phyloP scores from a whole-genome alignment of 2,888 invertebrate genomes.

The Drosophila melanosoma region DNA sequence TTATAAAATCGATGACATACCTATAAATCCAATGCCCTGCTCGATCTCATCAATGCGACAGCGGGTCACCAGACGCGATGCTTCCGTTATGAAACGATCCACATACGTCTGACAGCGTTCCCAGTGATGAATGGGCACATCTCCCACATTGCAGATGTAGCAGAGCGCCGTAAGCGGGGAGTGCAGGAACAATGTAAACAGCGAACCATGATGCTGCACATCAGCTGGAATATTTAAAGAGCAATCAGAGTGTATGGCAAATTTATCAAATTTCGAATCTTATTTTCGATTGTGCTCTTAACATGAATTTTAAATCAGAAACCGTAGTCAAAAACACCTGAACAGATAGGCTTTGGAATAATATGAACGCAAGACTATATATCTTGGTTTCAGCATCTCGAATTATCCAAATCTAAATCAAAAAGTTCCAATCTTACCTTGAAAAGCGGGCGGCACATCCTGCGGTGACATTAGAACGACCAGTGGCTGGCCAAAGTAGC shows the following conservation, averaged over 20 bases:
- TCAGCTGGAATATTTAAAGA: constrained; percentile 86
- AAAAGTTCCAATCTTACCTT: constrained; percentile 86
- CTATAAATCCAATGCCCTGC: constrained; percentile 85
- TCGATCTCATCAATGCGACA: constrained; percentile 91
- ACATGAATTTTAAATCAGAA: too few species aligned
- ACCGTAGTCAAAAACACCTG: too few species aligned
- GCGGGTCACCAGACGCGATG: constrained; percentile 92
- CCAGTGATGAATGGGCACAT: constrained; percentile 94
- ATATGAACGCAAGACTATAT: background rate
- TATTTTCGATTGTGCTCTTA: background rate
- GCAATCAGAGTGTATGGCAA: background rate
- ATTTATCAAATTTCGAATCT: background rate
- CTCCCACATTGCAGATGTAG: constrained; percentile 94
- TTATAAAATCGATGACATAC: constrained; percentile 51
- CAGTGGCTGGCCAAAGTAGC: constrained; percentile 96
- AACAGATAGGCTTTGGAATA: too few species aligned
- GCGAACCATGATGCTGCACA: constrained; percentile 93
- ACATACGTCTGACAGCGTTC: constrained; percentile 95
- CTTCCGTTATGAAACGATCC: constrained; percentile 95
- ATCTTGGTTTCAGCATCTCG: background rate
- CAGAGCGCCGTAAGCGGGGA: constrained; percentile 97
- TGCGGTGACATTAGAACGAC: constrained; percentile 97
- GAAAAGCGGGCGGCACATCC: constrained; percentile 93
- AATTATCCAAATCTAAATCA: background rate
- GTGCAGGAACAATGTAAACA: constrained; percentile 98